Conservation (phyloP, 2,888 invertebrate species). For the Pemphredon lugubris region DNA sequence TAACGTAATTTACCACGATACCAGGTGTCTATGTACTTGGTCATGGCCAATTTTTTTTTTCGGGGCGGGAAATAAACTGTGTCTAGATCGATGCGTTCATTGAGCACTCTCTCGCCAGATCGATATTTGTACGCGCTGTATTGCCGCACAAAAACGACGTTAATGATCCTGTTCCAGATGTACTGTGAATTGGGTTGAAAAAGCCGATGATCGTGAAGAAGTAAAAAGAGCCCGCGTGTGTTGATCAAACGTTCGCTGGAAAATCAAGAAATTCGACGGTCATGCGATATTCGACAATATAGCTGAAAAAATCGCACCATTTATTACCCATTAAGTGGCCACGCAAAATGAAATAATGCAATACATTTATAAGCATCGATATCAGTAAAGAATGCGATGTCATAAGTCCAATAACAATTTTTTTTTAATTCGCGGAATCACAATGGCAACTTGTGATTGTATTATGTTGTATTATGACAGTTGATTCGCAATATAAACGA, state of each 20-base stretch:
- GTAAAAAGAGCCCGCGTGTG: slow-evolving; percentile 87
- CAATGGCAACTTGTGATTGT: too few species aligned
- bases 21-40: slow-evolving; percentile 87
- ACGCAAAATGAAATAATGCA: too few species aligned
- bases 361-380: too few species aligned
- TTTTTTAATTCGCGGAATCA: too few species aligned
- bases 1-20: slow-evolving; percentile 84
- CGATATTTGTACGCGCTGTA: slow-evolving; percentile 76
- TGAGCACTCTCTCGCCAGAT: slow-evolving; percentile 56
- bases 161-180: slow-evolving; percentile 90
- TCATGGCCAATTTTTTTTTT: slow-evolving; percentile 83
- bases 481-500: too few species aligned
- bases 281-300: background rate
- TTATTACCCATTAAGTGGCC: too few species aligned
- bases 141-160: slow-evolving; percentile 87
- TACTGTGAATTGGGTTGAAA: slow-evolving; percentile 86
- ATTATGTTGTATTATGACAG: too few species aligned
- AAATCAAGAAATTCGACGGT: slow-evolving; percentile 21
- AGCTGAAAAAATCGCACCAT: background rate
- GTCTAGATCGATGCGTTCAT: slow-evolving; percentile 86
- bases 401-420: too few species aligned
- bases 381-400: too few species aligned
- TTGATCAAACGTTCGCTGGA: slow-evolving; percentile 86
- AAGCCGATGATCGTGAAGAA: slow-evolving; percentile 87
- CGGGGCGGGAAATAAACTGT: slow-evolving; percentile 89